Conservation (phyloP, 2,113 vertebrate genomes). For the Acanthisitta chloris region DNA sequence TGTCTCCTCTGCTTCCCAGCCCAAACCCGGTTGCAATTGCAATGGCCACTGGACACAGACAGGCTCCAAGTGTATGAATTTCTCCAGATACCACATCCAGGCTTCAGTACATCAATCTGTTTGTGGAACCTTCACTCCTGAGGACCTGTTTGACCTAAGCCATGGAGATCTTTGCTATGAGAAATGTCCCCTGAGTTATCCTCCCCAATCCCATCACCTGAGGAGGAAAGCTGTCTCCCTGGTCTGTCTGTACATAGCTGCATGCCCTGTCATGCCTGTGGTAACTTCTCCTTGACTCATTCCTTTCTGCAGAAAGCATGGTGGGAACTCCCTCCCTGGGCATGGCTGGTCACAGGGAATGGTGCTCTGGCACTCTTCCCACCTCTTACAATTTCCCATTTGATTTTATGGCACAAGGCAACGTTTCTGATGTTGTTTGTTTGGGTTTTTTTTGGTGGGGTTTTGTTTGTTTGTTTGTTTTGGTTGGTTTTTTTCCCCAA, state of each 20-base stretch:
- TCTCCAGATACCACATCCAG: background rate
- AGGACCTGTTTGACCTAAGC: background rate
- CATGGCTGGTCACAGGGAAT: background rate
- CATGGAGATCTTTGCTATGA: background rate
- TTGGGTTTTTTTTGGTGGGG: no score
- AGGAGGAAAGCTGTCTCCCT: background rate
- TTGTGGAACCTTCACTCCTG: background rate
- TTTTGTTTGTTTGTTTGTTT: no score
- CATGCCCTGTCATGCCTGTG: fast-evolving
- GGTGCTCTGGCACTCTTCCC: background rate
- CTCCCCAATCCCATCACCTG: fast-evolving
- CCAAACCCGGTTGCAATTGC: background rate
- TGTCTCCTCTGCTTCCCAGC: background rate
- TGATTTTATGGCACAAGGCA: background rate
- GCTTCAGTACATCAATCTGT: fast-evolving
- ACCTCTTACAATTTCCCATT: background rate
- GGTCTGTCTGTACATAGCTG: background rate
- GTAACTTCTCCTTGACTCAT: background rate
- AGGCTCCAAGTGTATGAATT: background rate
- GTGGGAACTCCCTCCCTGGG: background rate
- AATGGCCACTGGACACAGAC: background rate
- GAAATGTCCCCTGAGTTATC: background rate
- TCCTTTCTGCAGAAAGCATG: background rate
- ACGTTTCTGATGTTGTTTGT: background rate
- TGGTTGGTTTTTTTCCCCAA: background rate